Base-by-base conservation (phyloP, 2,113 vertebrate species). In the Nicator chloris region DNA sequence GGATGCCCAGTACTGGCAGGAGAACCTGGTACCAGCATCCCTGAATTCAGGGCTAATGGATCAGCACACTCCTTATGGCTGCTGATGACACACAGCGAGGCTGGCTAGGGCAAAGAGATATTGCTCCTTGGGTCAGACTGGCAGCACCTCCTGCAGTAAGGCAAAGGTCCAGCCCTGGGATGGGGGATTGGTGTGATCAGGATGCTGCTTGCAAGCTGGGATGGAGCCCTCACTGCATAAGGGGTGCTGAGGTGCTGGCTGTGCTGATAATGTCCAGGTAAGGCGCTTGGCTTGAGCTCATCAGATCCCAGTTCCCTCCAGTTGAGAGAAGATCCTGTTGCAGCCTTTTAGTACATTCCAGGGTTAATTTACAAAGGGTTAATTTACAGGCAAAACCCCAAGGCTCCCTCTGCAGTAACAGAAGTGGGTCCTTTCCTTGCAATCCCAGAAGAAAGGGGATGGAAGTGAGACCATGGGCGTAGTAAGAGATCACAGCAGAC, bases 41-140 rank as follows among this genome's bases (percentile, higher is more conserved):
- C 21, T 33, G 8, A 10, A 17, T 13, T 71, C n/a, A n/a, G 35
- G 59, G 23, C 17, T 17, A 0, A 0, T 13, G 33, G 13, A 24
- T n/a, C 30, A 24, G 18, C 5, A 10, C 8, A 3, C 11, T 71
- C 23, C n/a, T 45, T 3, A 0, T 4, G 23, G 45, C 61, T 76
- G 61, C 57, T 89, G 22, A 5, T 5, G 28, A 4, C 15, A 11
- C 28, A 4, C 35, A 45, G 53, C 49, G 45, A 33, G 57, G 12
- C 30, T 37, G 26, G 26, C 21, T 5, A 44, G 30, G 27, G 10
- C 1, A 1, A 19, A 40, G 31, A 35, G 33, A 3, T 9, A 4
- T 1, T 61, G 35, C 39, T 91, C 23, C 44, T 21, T 1, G 3
- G 33, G 11, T 61, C 53, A 80, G 26, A 15, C 21, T 70, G 64